Evolutionary conservation across 2,113 vertebrate species (phyloP).

Genomic region (Amazona vittata): DNA sequence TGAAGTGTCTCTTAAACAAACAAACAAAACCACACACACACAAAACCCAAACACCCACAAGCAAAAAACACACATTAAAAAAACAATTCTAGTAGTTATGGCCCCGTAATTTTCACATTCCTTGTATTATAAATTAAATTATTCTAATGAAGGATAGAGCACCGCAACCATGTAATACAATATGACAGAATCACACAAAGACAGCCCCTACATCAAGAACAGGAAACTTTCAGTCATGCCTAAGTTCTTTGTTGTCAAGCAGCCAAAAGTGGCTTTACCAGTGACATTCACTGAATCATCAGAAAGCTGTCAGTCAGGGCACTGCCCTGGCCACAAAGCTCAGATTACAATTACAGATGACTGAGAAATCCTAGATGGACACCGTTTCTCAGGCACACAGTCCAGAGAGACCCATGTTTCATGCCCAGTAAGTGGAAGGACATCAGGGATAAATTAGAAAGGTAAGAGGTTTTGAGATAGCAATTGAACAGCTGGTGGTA

Average conservation of each 20-base stretch:
- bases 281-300: neutral
- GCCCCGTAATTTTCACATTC: neutral
- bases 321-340: neutral
- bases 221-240: neutral
- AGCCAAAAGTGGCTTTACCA: neutral
- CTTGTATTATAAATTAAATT: neutral
- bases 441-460: neutral
- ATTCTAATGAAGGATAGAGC: neutral
- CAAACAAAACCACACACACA: neutral
- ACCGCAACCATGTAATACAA: neutral
- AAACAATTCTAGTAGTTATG: neutral
- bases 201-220: rapidly evolving
- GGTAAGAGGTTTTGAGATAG: neutral
- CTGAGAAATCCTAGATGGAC: neutral
- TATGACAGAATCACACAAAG: neutral
- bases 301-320: neutral
- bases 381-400: neutral
- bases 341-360: neutral
- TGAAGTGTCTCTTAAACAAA: neutral
- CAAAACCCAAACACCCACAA: neutral
- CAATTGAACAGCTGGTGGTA: neutral
- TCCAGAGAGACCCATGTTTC: neutral
- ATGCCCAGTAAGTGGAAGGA: neutral
- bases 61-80: neutral
- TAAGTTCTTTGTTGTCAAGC: neutral